Evolutionary conservation across 1,140 invertebrate genomes (phyloP), one percentile per base, ranked within the genome.

Genomic region (Kradibia gibbosae): DNA sequence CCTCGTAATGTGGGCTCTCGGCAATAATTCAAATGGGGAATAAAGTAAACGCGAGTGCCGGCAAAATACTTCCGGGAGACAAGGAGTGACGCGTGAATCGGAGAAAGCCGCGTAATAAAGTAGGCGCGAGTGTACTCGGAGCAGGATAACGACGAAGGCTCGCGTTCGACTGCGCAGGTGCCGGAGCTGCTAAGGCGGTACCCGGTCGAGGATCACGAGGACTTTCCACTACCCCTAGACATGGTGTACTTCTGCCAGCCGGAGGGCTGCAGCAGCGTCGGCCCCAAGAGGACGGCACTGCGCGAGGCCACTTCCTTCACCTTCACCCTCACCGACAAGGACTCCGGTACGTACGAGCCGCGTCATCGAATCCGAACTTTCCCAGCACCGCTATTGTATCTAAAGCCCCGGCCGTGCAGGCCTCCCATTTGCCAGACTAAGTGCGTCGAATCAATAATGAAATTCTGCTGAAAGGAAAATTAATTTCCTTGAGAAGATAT

Each of bases 161-260:
- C 20, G 3, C 22, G 28, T n/a, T 13, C 36, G 15, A 28, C 28
- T 70, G 13, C 79, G 15, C 88, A 97, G 94, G 93, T 96, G 25
- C 97, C 97, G 48, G 97, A 98, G 91, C 91, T 98, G 25, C 91
- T 99, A n/a, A 94, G 98, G 48, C 94, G 98, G n/a, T 99, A 99
- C 92, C 99, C 99, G 0, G 93, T 97, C 11, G 97, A 98, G 83
- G 98, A 99, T 91, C 99, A 99, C 91, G 95, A 96, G 88, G 99
- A 99, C 91, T 99, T 99, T 91, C 96, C 97, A 0, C 92, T 99
- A 82, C 98, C 99, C 1, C 92, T 98, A 86, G 99, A 99, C 91
- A 98, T 99, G 94, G 98, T 99, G 11, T 99, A 98, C 88, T 99
- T 99, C 92, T 99, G 99, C 89, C 99, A 99, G 91, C 99, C 99